Conservation (phyloP, 2,113 vertebrate species). For the Pygoscelis antarcticus region DNA sequence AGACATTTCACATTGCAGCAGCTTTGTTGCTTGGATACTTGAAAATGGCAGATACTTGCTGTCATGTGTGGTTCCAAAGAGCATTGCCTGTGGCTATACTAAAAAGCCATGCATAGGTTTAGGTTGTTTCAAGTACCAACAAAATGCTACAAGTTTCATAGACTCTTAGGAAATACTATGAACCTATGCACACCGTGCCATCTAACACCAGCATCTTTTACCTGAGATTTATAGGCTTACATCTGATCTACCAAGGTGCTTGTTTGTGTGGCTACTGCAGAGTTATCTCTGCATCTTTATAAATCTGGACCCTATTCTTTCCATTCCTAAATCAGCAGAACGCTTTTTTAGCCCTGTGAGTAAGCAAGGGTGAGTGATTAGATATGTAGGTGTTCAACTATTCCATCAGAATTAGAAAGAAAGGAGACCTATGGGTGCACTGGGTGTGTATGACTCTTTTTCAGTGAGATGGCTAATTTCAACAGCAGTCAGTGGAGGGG, state of each 20-base stretch:
- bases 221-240: background rate
- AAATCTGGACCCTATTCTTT: background rate
- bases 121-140: background rate
- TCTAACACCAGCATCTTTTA: background rate
- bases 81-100: background rate
- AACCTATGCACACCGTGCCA: background rate
- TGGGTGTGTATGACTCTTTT: background rate
- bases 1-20: background rate
- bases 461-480: background rate
- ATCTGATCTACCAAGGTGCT: background rate
- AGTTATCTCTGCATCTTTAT: background rate
- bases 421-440: background rate
- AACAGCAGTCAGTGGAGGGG: background rate
- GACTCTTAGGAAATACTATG: background rate
- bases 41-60: background rate
- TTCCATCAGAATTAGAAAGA: background rate
- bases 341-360: background rate
- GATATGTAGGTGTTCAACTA: background rate
- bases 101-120: background rate
- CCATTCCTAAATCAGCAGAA: background rate
- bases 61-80: background rate
- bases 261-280: background rate
- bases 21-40: background rate
- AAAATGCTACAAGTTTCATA: background rate
- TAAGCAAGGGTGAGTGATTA: background rate